Percentiles rank a stretch among this genome's conserved stretches.
phyloP scores from a whole-genome alignment of 2,113 vertebrate genomes.

The Corythoichthys haematopterus region DNA sequence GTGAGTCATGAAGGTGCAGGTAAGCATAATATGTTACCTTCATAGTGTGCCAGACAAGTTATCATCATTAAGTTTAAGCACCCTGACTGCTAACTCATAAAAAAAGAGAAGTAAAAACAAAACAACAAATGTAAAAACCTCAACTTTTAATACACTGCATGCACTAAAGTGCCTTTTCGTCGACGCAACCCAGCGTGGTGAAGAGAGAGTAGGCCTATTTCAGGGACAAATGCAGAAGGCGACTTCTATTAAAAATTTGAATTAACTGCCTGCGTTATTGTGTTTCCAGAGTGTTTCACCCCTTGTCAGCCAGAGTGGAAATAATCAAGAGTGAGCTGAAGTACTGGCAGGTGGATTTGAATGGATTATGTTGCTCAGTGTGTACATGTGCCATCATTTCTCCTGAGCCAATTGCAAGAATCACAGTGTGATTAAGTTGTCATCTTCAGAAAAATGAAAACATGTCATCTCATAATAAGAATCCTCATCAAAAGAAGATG shows the following conservation, averaged over 20 bases:
- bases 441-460: conserved; percentile 68
- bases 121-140: background rate
- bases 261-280: conserved; percentile 56
- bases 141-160: background rate
- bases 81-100: conserved; percentile 4
- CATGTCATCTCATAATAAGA: conserved; percentile 60
- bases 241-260: conserved; percentile 36
- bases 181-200: background rate
- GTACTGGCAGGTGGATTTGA: conserved; percentile 56
- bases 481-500: conserved; percentile 52
- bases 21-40: conserved; percentile 1
- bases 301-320: conserved; percentile 41
- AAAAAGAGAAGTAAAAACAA: background rate
- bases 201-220: conserved; percentile 25
- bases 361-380: conserved; percentile 50
- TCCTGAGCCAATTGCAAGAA: conserved; percentile 61
- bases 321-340: conserved; percentile 57
- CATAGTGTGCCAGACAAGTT: background rate
- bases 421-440: conserved; percentile 65
- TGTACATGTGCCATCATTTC: conserved; percentile 25
- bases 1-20: background rate
- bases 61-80: conserved; percentile 1
- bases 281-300: conserved; percentile 43
- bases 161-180: conserved; percentile 6
- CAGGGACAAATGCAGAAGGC: conserved; percentile 31